A percentile compares a stretch with the other conserved stretches of the same genome.
Conservation (phyloP, 2,888 invertebrate genomes). For the Tenodera sinensis region DNA sequence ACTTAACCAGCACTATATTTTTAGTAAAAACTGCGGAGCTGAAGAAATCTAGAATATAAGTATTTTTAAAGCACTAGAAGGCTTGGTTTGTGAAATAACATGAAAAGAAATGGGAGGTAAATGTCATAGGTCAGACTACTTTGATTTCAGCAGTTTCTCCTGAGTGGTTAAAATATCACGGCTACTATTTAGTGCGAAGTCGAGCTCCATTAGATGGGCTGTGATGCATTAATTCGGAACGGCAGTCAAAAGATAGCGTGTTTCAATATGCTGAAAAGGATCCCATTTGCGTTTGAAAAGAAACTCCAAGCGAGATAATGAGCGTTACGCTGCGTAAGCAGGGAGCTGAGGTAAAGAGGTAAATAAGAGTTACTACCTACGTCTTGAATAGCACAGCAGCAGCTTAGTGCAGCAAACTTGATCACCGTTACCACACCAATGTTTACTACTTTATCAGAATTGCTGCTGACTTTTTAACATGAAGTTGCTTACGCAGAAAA, state of each 20-base stretch:
- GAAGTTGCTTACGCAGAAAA: too few relatives aligned
- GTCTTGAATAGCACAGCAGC: not conserved
- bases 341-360: not conserved
- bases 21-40: not conserved
- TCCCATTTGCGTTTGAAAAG: not conserved
- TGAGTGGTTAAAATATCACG: not conserved
- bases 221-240: not conserved
- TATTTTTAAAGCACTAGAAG: not conserved
- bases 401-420: not conserved
- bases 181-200: not conserved
- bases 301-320: not conserved
- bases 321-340: not conserved
- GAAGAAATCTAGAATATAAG: not conserved
- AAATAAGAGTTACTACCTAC: not conserved
- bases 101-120: not conserved
- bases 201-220: not conserved
- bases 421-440: not conserved
- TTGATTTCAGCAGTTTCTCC: not conserved
- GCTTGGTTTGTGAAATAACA: not conserved
- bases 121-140: not conserved
- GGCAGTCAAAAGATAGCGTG: not conserved
- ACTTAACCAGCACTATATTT: too few relatives aligned
- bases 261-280: not conserved
- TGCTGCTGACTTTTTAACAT: too few relatives aligned
- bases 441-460: too few relatives aligned